phyloP scores from a whole-genome alignment of 2,113 vertebrate genomes.

The Platichthys stellatus region DNA sequence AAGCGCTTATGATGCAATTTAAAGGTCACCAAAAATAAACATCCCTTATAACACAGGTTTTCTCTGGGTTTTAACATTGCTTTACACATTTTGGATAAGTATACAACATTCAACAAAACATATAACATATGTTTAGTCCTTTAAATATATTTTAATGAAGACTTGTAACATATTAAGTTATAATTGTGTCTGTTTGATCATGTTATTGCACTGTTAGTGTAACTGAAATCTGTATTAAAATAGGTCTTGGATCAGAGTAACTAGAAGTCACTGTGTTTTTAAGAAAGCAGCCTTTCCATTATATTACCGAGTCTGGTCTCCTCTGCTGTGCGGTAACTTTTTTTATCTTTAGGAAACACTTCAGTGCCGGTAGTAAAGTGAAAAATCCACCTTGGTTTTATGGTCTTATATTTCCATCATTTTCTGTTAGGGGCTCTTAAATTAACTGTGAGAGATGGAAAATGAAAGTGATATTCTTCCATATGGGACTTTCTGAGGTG shows the following conservation, averaged over 20 bases:
- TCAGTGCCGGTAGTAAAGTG: slow-evolving; percentile 6
- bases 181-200: too few species aligned
- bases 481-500: slow-evolving; percentile 30
- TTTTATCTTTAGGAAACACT: slow-evolving; percentile 37
- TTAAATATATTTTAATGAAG: too few species aligned
- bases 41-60: too few species aligned
- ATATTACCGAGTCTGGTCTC: slow-evolving; percentile 3
- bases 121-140: too few species aligned
- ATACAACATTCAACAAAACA: too few species aligned
- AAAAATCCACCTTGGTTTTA: slow-evolving; percentile 45
- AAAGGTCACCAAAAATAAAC: too few species aligned
- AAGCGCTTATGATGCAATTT: too few species aligned
- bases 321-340: slow-evolving; percentile 15
- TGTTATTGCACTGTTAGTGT: background rate
- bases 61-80: too few species aligned
- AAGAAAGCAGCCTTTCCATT: slow-evolving; percentile 24
- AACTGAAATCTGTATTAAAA: background rate
- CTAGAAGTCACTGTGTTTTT: background rate
- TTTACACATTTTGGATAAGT: too few species aligned
- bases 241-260: background rate
- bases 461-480: slow-evolving; percentile 47
- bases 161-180: too few species aligned
- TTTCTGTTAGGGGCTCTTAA: slow-evolving; percentile 42
- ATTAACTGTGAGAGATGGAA: slow-evolving; percentile 50
- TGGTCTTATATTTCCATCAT: slow-evolving; percentile 42